Base-by-base conservation (phyloP, 2,797 vertebrate genomes). In the Alectoris magna region DNA sequence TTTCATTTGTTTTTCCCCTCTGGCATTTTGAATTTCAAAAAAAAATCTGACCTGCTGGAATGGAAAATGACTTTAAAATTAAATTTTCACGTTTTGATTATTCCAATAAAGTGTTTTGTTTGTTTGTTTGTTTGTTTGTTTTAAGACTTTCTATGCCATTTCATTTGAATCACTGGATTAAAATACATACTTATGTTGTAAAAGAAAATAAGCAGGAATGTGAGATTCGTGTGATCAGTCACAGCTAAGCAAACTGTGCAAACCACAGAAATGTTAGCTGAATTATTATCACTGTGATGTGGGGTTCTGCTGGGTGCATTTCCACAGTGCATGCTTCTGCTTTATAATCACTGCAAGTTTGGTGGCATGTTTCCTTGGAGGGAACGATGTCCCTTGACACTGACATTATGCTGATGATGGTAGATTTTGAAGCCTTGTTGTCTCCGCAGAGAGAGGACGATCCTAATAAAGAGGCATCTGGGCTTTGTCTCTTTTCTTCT, bases 401-500 rank as follows among this genome's bases (percentile, higher is more conserved):
- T 66, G 79, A 68, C 1, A 0, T 69, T 89, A 27, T 0, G 3
- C 88, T 95, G 88, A 86, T 88, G 77, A 23, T 67, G 92, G 71
- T 85, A 83, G 90, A 92, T 91, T 95, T 91, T 85, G 73, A 92
- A 88, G 64, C 51, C 27, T 94, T 92, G 70, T 74, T 93, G 81
- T 78, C 75, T 95, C 93, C 94, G 74, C 64, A 94, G 78, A 91
- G 86, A 84, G 86, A 84, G 70, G 63, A 96, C 0, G 0, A 53
- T 82, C 85, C 88, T 95, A 93, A 95, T 96, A 95, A 94, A 93
- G 94, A 94, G 93, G 74, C 87, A 89, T 86, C 66, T 88, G 93
- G 90, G 94, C 62, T 75, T 91, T 91, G 90, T 93, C 87, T 95
- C 63, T 87, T 95, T 93, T 83, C 88, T 92, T 95, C 91, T 96